These are phyloP conservation scores for Pomatorhinus ruficollis DNA, from an alignment of 2,113 vertebrate species.

Conservation along the genomic window DNA sequence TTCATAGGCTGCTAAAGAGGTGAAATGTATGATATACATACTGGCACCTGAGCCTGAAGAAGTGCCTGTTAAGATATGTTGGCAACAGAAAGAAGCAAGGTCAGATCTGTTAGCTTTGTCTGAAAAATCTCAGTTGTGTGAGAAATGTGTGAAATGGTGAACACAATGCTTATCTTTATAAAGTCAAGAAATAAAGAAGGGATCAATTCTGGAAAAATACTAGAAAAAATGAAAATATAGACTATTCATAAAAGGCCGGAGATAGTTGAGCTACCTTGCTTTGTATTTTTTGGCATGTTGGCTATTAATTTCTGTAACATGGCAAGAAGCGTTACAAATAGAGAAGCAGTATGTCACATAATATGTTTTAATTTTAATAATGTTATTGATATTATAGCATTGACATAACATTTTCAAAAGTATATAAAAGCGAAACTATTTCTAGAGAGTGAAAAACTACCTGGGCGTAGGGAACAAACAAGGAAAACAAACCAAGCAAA, in stretches of 20 bases:
- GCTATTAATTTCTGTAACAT: neutral
- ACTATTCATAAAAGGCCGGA: neutral
- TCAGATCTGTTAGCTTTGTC: neutral
- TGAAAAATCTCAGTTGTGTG: neutral
- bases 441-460: neutral
- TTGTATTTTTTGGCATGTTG: neutral
- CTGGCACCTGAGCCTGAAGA: neutral
- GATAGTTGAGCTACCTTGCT: neutral
- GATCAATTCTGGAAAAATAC: neutral
- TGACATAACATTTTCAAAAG: neutral
- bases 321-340: neutral
- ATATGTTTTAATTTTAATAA: neutral
- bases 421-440: neutral
- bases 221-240: neutral
- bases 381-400: neutral
- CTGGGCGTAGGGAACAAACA: accelerated
- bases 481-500: neutral
- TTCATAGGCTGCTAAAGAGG: neutral
- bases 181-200: neutral
- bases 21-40: neutral
- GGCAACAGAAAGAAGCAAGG: neutral
- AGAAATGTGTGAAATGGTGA: neutral
- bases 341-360: neutral
- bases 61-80: neutral
- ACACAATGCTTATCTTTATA: neutral